Percentiles rank a stretch among this genome's conserved stretches.
phyloP scores from a whole-genome alignment of 2,797 vertebrate genomes.

The Cyclopterus lumpus region DNA sequence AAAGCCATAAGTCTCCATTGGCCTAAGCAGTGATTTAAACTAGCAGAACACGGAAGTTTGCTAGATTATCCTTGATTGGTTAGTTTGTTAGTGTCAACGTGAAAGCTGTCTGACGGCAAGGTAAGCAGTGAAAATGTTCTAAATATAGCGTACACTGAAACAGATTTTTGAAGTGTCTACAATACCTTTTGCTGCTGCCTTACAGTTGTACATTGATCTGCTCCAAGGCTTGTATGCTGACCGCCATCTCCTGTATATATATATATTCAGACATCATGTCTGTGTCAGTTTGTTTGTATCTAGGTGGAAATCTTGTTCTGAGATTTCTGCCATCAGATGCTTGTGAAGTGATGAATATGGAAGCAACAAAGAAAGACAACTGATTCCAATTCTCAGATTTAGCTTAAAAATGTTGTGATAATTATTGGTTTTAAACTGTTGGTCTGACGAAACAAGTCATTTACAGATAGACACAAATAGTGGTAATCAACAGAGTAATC shows the following conservation, averaged over 20 bases:
- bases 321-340: background rate
- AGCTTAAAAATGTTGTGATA: no score
- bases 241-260: background rate
- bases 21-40: background rate
- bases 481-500: background rate
- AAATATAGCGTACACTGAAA: no score
- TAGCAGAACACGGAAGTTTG: background rate
- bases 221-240: background rate
- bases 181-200: background rate
- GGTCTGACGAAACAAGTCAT: background rate
- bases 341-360: background rate
- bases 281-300: background rate
- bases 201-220: background rate
- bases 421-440: background rate
- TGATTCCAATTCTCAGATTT: background rate
- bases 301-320: no score
- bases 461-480: background rate
- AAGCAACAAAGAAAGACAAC: background rate
- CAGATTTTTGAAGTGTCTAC: no score
- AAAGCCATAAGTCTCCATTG: background rate
- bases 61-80: background rate
- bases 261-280: background rate
- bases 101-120: background rate
- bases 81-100: background rate
- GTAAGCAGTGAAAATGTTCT: background rate